A percentile compares a stretch with the other conserved stretches of the same genome.
Conservation (phyloP, 1,140 invertebrate genomes). For the Phocides pigmalion region DNA sequence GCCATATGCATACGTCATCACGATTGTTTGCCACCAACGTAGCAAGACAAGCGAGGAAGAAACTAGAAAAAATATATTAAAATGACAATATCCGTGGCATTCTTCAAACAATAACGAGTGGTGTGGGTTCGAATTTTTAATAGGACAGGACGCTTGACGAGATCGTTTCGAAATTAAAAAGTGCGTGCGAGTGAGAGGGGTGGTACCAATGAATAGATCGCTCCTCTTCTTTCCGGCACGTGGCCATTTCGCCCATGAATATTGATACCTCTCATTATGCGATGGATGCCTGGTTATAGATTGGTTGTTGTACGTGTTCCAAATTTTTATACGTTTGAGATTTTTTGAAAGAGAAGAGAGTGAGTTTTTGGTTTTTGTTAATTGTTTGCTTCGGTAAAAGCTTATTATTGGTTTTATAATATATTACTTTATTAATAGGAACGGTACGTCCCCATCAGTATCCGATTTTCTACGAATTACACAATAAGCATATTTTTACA, state of each 20-base stretch:
- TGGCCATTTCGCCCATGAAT: slow-evolving; percentile 60
- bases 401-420: no score
- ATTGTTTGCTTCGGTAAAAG: no score
- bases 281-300: slow-evolving; percentile 36
- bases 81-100: slow-evolving; percentile 59
- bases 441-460: no score
- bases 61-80: slow-evolving; percentile 53
- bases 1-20: slow-evolving; percentile 21
- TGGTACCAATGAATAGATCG: slow-evolving; percentile 38
- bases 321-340: slow-evolving; percentile 31
- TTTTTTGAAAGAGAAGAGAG: slow-evolving; percentile 2
- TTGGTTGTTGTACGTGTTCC: slow-evolving; percentile 36
- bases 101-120: slow-evolving; percentile 57
- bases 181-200: slow-evolving; percentile 48
- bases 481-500: no score
- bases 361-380: no score
- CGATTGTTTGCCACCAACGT: slow-evolving; percentile 42
- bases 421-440: no score
- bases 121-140: slow-evolving; percentile 62
- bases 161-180: slow-evolving; percentile 65
- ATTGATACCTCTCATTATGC: slow-evolving; percentile 59
- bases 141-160: slow-evolving; percentile 54
- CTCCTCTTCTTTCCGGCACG: slow-evolving; percentile 56
- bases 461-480: no score
- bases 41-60: slow-evolving; percentile 37